Percentiles rank a stretch among this genome's conserved stretches.
phyloP scores from a whole-genome alignment of 2,888 invertebrate species.

The Thecocarcelia acutangulata region DNA sequence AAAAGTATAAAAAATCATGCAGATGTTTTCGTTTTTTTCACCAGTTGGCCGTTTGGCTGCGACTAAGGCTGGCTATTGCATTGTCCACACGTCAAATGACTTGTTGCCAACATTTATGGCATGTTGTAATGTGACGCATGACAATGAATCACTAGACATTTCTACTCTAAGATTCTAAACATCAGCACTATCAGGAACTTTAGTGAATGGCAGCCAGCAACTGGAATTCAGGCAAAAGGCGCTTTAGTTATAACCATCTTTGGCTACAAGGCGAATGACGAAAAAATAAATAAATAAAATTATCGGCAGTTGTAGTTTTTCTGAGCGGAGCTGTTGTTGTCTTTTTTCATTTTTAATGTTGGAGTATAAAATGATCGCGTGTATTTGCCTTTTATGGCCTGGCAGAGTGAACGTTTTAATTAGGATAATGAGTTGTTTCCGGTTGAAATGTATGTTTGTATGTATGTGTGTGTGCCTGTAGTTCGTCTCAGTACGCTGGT shows the following conservation, averaged over 20 bases:
- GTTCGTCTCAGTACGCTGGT: background rate
- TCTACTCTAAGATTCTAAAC: constrained; percentile 47
- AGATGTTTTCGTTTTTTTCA: constrained; percentile 46
- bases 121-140: constrained; percentile 79
- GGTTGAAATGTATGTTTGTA: constrained; percentile 68
- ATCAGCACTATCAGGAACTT: constrained; percentile 35
- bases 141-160: constrained; percentile 74
- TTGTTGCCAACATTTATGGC: constrained; percentile 76
- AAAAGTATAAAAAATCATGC: constrained; percentile 45
- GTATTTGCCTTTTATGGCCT: constrained; percentile 77
- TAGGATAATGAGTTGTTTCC: constrained; percentile 81
- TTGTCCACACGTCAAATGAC: constrained; percentile 69
- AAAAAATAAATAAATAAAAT: constrained; percentile 11
- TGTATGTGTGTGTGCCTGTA: background rate
- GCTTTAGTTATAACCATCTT: constrained; percentile 65
- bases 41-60: constrained; percentile 27
- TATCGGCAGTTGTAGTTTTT: constrained; percentile 29
- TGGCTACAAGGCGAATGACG: constrained; percentile 12
- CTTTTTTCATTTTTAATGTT: constrained; percentile 36
- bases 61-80: constrained; percentile 57
- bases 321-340: constrained; percentile 5
- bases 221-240: constrained; percentile 52
- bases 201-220: constrained; percentile 58
- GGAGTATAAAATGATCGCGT: constrained; percentile 78
- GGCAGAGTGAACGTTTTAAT: constrained; percentile 79